Evolutionary conservation across 2,113 vertebrate species (phyloP).

Genomic region (Pipa parva): DNA sequence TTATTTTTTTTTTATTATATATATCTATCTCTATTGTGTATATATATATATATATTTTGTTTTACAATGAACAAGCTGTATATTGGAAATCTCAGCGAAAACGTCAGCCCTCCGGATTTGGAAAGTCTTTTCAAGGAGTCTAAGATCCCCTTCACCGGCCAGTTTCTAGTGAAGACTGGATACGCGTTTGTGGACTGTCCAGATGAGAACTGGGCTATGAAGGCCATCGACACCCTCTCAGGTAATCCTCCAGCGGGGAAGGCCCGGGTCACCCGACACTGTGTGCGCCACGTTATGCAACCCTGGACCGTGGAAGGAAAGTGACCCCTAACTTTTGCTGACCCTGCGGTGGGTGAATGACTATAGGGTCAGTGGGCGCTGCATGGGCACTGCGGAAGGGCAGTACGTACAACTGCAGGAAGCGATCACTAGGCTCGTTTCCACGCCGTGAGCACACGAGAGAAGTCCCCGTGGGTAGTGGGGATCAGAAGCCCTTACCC

Average conservation of each 20-base stretch:
- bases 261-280: conserved; percentile 8
- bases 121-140: conserved; percentile 95
- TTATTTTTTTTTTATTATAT: conserved; percentile 11
- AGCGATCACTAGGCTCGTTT: no score
- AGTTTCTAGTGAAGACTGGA: conserved; percentile 91
- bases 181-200: conserved; percentile 98
- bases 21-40: no score
- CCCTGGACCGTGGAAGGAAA: not conserved
- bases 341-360: no score
- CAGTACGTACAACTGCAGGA: no score
- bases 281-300: not conserved
- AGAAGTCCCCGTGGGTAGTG: no score
- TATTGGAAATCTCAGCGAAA: conserved; percentile 93
- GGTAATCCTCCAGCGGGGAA: conserved; percentile 65
- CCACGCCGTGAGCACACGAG: no score
- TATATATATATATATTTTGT: conserved; percentile 33
- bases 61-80: conserved; percentile 97
- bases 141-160: conserved; percentile 89
- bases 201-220: conserved; percentile 94
- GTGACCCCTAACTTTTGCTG: not conserved
- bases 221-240: conserved; percentile 96
- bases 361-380: no score
- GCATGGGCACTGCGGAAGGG: no score
- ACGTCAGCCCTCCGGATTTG: conserved; percentile 87
- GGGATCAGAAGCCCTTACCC: no score